These are phyloP conservation scores for Leuciscus idus DNA, from an alignment of 2,113 vertebrate genomes.

Conservation along the genomic window DNA sequence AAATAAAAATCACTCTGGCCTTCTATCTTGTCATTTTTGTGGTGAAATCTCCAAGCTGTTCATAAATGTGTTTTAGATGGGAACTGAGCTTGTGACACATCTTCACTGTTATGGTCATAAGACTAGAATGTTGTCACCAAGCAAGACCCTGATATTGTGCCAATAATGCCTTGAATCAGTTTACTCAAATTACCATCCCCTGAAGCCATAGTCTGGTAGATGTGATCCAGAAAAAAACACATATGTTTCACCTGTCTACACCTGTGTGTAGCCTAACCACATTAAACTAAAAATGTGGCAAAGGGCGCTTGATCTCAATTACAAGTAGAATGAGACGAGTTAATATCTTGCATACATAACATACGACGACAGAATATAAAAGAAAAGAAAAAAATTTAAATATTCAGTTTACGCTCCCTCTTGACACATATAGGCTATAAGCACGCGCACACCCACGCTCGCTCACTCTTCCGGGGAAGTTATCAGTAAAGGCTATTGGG, in stretches of 20 bases:
- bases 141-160: constrained; percentile 56
- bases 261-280: background rate
- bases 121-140: constrained; percentile 59
- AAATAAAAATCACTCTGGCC: no score
- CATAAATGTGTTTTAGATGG: background rate
- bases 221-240: background rate
- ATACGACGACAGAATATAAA: background rate
- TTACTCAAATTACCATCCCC: constrained; percentile 44
- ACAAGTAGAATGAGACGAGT: background rate
- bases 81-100: background rate
- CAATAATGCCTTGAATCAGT: constrained; percentile 43
- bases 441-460: background rate
- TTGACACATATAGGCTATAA: no score
- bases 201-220: background rate
- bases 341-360: background rate
- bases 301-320: background rate
- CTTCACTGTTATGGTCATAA: background rate
- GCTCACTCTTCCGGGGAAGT: background rate
- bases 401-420: background rate
- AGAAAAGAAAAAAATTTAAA: no score
- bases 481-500: background rate
- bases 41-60: background rate
- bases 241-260: constrained; percentile 1
- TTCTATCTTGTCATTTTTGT: background rate
- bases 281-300: background rate